phyloP scores from a whole-genome alignment of 1,140 invertebrate genomes.

The Steinernema khuongi region DNA sequence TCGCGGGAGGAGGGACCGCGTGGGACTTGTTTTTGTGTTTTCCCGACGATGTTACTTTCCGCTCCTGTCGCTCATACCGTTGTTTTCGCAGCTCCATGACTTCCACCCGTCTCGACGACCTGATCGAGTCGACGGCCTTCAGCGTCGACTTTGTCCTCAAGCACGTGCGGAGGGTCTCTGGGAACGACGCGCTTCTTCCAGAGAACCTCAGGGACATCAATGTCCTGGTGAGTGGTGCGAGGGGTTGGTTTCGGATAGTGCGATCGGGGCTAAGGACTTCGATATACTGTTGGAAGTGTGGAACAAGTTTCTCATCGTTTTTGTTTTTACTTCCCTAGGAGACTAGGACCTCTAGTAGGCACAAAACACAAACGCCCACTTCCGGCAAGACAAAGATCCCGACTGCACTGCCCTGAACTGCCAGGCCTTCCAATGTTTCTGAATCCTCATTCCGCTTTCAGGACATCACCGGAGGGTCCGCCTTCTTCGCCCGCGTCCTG shows the following conservation, averaged over 20 bases:
- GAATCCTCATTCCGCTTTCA: neutral
- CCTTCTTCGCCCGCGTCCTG: neutral
- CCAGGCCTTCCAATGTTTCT: no score
- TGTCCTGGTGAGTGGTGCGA: neutral
- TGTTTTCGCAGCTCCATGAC: neutral
- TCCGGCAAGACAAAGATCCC: no score
- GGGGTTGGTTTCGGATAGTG: neutral
- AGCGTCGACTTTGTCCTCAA: neutral
- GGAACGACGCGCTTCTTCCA: neutral
- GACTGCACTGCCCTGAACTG: no score
- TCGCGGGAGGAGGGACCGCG: no score
- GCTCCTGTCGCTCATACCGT: neutral
- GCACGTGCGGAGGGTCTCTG: neutral
- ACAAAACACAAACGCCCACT: no score
- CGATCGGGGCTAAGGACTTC: neutral
- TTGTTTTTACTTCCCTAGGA: no score
- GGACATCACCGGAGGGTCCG: slow-evolving; percentile 1
- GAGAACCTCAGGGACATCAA: neutral
- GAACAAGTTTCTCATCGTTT: no score
- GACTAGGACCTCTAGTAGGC: no score
- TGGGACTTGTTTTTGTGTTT: neutral
- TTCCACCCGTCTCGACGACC: neutral
- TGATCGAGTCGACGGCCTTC: neutral
- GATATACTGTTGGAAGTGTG: no score
- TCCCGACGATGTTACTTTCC: neutral